phyloP scores from a whole-genome alignment of 2,113 vertebrate species.

The Pelobates fuscus region DNA sequence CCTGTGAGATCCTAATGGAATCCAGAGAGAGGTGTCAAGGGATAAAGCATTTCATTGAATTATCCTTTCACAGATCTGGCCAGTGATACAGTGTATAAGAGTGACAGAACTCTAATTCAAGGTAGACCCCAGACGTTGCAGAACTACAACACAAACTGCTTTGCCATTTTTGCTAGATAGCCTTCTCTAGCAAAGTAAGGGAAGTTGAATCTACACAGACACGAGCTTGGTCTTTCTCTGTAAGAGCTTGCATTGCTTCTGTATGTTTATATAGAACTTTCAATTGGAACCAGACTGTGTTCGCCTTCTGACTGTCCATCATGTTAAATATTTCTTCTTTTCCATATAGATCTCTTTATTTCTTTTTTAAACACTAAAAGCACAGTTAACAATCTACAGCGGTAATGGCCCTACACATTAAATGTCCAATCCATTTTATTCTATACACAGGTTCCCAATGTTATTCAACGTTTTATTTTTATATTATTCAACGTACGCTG shows the following conservation, averaged over 20 bases:
- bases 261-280: constrained; percentile 11
- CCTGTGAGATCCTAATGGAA: constrained; percentile 16
- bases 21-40: constrained; percentile 19
- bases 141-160: no score
- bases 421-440: no score
- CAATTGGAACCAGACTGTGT: constrained; percentile 25
- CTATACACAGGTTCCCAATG: no score
- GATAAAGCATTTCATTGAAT: background rate
- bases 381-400: no score
- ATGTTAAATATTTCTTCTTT: background rate
- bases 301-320: constrained; percentile 16
- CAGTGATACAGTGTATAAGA: no score
- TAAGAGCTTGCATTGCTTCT: background rate
- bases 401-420: no score
- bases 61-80: no score
- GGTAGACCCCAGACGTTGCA: no score
- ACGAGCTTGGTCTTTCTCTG: background rate
- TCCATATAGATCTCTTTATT: background rate
- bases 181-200: no score
- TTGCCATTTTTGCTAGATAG: no score
- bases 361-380: no score
- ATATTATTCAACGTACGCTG: background rate
- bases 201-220: background rate
- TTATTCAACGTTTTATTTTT: background rate
- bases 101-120: no score